Conservation (phyloP, 2,797 vertebrate genomes). For the Xiphophorus birchmanni region DNA sequence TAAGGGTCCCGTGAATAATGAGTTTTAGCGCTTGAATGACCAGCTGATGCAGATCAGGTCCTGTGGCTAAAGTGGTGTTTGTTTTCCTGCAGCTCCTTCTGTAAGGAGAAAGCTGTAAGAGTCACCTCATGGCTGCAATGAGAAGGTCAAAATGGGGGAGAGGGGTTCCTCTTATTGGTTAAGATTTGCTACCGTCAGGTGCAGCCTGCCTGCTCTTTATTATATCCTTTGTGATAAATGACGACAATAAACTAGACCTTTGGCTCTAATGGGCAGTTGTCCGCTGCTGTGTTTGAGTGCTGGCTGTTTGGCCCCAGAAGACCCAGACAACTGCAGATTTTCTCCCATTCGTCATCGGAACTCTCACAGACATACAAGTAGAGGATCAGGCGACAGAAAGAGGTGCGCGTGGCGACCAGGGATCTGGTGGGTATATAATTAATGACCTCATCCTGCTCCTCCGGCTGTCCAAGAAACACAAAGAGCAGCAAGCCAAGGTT, state of each 20-base stretch:
- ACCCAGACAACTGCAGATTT: constrained; percentile 35
- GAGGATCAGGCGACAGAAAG: constrained; percentile 54
- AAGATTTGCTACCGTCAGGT: constrained; percentile 22
- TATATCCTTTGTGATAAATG: constrained; percentile 58
- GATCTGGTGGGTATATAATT: constrained; percentile 69
- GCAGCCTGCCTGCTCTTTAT: constrained; percentile 19
- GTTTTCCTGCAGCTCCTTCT: constrained; percentile 7
- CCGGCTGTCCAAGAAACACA: constrained; percentile 59
- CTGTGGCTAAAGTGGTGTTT: constrained; percentile 9
- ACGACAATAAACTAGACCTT: constrained; percentile 58
- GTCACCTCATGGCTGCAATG: constrained; percentile 10
- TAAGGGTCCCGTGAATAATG: constrained; percentile 29
- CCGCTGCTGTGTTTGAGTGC: constrained; percentile 33
- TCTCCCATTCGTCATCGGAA: constrained; percentile 54
- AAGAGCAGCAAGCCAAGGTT: constrained; percentile 20
- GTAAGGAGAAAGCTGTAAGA: constrained; percentile 12
- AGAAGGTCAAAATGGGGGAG: constrained; percentile 14
- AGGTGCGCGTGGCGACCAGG: constrained; percentile 40
- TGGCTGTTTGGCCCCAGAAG: constrained; percentile 55
- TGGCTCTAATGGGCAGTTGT: constrained; percentile 46
- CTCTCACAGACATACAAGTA: constrained; percentile 36
- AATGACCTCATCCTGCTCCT: constrained; percentile 69
- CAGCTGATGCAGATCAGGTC: constrained; percentile 27
- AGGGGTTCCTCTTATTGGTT: constrained; percentile 22
- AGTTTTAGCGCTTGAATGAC: constrained; percentile 33